Conservation (phyloP, 2,113 vertebrate genomes). For the Sapayoa aenigma region DNA sequence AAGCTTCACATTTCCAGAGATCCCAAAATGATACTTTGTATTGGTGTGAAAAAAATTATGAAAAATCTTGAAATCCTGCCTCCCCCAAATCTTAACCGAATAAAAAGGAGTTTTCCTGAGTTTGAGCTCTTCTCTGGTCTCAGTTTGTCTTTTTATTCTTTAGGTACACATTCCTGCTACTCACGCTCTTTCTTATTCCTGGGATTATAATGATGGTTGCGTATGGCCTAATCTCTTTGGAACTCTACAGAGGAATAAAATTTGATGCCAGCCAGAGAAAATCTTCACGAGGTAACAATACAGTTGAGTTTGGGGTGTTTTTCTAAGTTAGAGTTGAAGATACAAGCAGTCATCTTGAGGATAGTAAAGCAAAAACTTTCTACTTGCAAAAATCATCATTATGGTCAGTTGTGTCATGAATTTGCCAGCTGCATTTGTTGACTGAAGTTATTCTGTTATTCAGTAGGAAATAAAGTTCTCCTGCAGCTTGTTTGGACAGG, state of each 20-base stretch:
- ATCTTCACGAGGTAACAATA: slow-evolving; percentile 79
- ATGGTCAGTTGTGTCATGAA: neutral
- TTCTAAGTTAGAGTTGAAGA: neutral
- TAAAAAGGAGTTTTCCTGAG: neutral
- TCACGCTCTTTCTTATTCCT: slow-evolving; percentile 93
- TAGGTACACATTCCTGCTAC: slow-evolving; percentile 91
- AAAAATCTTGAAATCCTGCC: neutral
- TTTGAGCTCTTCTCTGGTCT: neutral
- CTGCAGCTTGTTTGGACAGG: neutral
- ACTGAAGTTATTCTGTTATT: neutral
- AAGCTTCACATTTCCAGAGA: neutral
- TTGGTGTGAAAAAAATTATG: neutral
- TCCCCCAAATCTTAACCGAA: neutral
- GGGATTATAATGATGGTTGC: slow-evolving; percentile 93
- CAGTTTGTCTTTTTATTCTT: neutral
- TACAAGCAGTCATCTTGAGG: neutral
- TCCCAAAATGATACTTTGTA: neutral
- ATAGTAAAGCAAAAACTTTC: neutral
- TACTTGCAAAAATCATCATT: neutral
- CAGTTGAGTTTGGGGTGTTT: neutral
- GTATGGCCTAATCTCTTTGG: slow-evolving; percentile 92
- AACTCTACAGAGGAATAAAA: slow-evolving; percentile 92
- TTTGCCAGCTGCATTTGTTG: neutral
- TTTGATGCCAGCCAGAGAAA: slow-evolving; percentile 87
- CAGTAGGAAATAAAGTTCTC: neutral